These are phyloP conservation scores for Schizothorax lantsangensis DNA, from an alignment of 2,797 vertebrate species.

Conservation along the genomic window DNA sequence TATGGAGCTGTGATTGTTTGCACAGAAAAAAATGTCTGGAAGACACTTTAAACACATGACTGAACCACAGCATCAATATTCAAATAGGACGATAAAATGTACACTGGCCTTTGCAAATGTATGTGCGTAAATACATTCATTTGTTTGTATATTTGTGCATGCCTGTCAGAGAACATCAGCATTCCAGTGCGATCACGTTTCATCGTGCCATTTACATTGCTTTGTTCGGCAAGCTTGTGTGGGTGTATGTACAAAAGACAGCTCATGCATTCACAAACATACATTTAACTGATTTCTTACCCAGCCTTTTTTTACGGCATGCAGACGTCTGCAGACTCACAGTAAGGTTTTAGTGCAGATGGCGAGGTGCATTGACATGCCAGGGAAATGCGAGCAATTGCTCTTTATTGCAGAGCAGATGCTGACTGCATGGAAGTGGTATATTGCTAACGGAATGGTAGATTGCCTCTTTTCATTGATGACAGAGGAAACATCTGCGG, in stretches of 20 bases:
- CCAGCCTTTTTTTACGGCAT: background rate
- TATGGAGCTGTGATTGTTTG: slow-evolving; percentile 4
- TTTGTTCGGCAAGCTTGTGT: background rate
- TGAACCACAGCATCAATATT: background rate
- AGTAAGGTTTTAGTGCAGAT: slow-evolving; percentile 67
- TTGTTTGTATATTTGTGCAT: slow-evolving; percentile 26
- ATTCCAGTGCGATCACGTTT: background rate
- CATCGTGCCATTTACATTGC: background rate
- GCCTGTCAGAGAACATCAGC: slow-evolving; percentile 32
- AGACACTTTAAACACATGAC: background rate
- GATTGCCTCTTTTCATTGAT: slow-evolving; percentile 77
- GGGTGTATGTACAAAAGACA: background rate
- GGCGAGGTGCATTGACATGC: slow-evolving; percentile 73
- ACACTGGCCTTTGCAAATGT: background rate
- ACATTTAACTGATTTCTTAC: slow-evolving; percentile 39
- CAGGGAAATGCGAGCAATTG: slow-evolving; percentile 74
- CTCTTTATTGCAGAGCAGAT: slow-evolving; percentile 79
- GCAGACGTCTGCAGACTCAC: slow-evolving; percentile 29
- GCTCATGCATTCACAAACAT: slow-evolving; percentile 10
- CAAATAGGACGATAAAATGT: background rate
- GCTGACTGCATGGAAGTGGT: slow-evolving; percentile 72
- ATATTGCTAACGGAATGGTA: slow-evolving; percentile 76
- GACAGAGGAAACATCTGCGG: slow-evolving; percentile 75
- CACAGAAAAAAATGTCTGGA: background rate
- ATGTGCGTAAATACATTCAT: background rate